Base-by-base conservation (phyloP, 2,113 vertebrate species). In the Gambusia holbrooki region DNA sequence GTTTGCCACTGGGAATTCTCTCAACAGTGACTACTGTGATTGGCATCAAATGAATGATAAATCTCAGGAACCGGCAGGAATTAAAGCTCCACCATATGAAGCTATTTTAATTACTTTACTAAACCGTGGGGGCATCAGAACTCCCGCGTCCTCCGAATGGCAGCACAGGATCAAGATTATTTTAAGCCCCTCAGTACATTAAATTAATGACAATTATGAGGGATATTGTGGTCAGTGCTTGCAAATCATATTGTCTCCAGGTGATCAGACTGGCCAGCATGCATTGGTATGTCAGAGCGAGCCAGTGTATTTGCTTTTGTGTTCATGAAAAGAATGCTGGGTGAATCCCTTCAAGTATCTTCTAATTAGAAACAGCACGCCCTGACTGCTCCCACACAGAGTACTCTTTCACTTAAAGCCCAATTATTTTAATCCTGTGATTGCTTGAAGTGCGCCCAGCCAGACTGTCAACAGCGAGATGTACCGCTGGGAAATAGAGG, bases 301-400 rank as follows among this genome's bases (percentile, higher is more conserved):
- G 51, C 51, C 19, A 28, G 78, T 40, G 71, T 76, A 65, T 80
- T 74, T 82, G 65, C 75, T 80, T 78, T 29, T 63, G 82, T 70
- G 71, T 14, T 48, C 67, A 30, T 69, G 73, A 54, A 45, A 27
- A 69, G 90, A 93, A 94, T 93, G 92, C 89, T 82, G 87, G 90
- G 90, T 66, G 42, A 78, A 92, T 94, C 90, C 93, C 90, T 90
- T 93, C 87, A 95, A 93, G 92, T 88, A 80, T 86, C 90, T 95
- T 90, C 89, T 96, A 96, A 96, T 96, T 96, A 95, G 94, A 94
- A 93, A 4, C 96, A 96, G 96, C 96, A 94, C 86, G 93, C 88
- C 89, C 85, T 83, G 79, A 80, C 80, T 87, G 90, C 93, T 93
- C 33, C 94, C 94, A 92, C 77, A 93, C 83, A 37, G 83, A 87